phyloP scores from a whole-genome alignment of 2,888 invertebrate species.

The Epicampocera succincta region DNA sequence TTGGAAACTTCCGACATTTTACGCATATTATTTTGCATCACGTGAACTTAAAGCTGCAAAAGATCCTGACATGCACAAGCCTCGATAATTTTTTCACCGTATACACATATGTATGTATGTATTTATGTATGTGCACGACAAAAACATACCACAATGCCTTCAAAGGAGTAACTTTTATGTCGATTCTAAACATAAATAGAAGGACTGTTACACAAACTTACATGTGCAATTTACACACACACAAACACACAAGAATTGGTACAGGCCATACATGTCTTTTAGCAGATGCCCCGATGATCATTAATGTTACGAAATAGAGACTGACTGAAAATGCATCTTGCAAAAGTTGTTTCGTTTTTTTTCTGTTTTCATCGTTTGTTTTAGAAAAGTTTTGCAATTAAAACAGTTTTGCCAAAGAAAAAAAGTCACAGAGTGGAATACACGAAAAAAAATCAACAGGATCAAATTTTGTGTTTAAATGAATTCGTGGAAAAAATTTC shows the following conservation, averaged over 20 bases:
- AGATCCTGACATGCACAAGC: no score
- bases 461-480: no score
- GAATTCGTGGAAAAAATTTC: no score
- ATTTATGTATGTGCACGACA: no score
- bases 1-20: no score
- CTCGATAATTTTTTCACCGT: no score
- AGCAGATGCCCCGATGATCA: conserved; percentile 61
- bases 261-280: conserved; percentile 45
- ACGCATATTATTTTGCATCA: no score
- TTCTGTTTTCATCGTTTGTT: conserved; percentile 59
- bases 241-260: no score
- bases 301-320: conserved; percentile 61
- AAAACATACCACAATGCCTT: conserved; percentile 44
- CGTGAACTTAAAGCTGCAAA: no score
- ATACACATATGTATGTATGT: neutral
- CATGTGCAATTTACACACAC: no score
- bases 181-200: conserved; percentile 21
- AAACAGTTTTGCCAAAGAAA: conserved; percentile 60
- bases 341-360: conserved; percentile 55
- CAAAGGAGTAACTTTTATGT: conserved; percentile 62
- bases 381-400: conserved; percentile 71
- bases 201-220: neutral
- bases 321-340: conserved; percentile 68
- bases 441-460: neutral
- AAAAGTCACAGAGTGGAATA: neutral